Percentiles rank a stretch among this genome's conserved stretches.
These are phyloP conservation scores for Tribolium freemani DNA, from an alignment of 2,888 invertebrate genomes.

Conservation along the genomic window DNA sequence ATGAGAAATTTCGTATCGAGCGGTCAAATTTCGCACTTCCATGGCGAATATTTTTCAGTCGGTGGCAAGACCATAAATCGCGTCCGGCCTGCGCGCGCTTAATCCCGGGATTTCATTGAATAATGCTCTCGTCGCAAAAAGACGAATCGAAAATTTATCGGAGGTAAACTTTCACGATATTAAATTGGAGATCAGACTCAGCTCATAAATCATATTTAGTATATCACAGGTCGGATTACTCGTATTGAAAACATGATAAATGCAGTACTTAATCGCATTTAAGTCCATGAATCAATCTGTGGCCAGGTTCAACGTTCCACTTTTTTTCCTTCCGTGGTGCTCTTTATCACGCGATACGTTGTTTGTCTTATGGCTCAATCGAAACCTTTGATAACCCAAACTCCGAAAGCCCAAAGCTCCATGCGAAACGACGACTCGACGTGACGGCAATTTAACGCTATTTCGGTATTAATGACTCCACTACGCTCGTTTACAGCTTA, in stretches of 20 bases:
- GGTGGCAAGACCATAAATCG: constrained; percentile 34
- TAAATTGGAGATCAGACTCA: constrained; percentile 45
- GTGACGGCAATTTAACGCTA: constrained; percentile 43
- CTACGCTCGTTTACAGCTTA: constrained; percentile 36
- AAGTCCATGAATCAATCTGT: constrained; percentile 44
- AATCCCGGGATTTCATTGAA: constrained; percentile 45
- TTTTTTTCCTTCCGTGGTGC: constrained; percentile 17
- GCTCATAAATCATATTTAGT: constrained; percentile 52
- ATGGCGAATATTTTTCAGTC: constrained; percentile 9
- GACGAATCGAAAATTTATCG: constrained; percentile 41
- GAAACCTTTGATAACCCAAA: background rate
- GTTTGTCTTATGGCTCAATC: constrained; percentile 36
- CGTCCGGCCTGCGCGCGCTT: constrained; percentile 24
- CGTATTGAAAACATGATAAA: constrained; percentile 50
- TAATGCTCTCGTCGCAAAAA: constrained; percentile 36
- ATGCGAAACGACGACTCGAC: constrained; percentile 32
- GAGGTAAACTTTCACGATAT: constrained; percentile 47
- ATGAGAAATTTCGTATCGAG: background rate
- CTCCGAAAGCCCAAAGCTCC: background rate
- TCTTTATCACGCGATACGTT: constrained; percentile 15
- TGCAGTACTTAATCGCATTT: constrained; percentile 47
- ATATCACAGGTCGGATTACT: constrained; percentile 52
- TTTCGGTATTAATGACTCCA: constrained; percentile 43
- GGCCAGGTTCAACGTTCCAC: constrained; percentile 42
- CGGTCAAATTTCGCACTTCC: background rate